A percentile compares a stretch with the other conserved stretches of the same genome.
Evolutionary conservation across 2,113 vertebrate species (phyloP).

Genomic region (Forbesichthys papilliferus): DNA sequence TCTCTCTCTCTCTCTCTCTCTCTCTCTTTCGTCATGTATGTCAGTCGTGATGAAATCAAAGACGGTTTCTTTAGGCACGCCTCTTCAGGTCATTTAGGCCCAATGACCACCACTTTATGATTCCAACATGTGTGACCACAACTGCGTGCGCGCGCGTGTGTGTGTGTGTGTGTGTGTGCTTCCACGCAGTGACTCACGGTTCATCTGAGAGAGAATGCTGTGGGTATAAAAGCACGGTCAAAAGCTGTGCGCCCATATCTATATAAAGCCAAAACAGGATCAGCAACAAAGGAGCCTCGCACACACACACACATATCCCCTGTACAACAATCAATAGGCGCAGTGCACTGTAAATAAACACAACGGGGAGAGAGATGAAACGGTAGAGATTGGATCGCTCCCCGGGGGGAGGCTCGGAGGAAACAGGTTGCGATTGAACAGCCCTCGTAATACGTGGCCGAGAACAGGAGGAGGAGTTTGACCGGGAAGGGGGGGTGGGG

Average conservation of each 20-base stretch:
- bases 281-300: constrained; percentile 29
- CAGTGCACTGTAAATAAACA: constrained; percentile 63
- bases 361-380: constrained; percentile 18
- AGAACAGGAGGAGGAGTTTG: constrained; percentile 30
- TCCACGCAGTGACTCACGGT: constrained; percentile 25
- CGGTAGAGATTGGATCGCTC: constrained; percentile 36
- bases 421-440: constrained; percentile 73
- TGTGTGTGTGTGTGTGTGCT: not conserved
- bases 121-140: constrained; percentile 43
- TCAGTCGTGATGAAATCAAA: constrained; percentile 61
- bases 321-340: constrained; percentile 57
- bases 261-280: constrained; percentile 43
- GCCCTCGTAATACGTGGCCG: constrained; percentile 46
- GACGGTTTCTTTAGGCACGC: constrained; percentile 41
- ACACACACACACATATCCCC: constrained; percentile 56
- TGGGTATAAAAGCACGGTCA: constrained; percentile 35
- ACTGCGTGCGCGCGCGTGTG: constrained; percentile 4
- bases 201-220: constrained; percentile 14
- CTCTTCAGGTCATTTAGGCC: constrained; percentile 37
- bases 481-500: constrained; percentile 13
- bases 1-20: constrained; percentile 10
- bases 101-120: constrained; percentile 57
- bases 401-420: constrained; percentile 43
- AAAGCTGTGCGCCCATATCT: constrained; percentile 37
- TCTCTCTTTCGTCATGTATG: constrained; percentile 36